Conservation (phyloP, 2,797 vertebrate species). For the Nothura maculosa region DNA sequence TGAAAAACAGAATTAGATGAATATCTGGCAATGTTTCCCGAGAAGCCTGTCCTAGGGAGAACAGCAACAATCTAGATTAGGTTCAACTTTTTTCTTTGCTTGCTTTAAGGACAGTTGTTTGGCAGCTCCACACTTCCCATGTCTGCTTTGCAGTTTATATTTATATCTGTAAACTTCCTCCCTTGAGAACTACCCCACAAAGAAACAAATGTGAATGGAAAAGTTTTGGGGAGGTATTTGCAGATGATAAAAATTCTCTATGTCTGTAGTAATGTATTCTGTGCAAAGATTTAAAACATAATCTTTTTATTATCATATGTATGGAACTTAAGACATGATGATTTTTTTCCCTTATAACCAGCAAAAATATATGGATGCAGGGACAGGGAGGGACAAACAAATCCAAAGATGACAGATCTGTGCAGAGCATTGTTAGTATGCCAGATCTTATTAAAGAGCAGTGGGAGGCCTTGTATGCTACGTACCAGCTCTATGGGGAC, state of each 20-base stretch:
- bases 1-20: constrained; percentile 4
- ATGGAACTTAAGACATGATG: not conserved
- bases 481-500: constrained; percentile 88
- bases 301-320: not conserved
- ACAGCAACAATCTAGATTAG: not conserved
- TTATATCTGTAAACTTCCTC: not conserved
- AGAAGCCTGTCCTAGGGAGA: constrained; percentile 1
- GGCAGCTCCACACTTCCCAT: not conserved
- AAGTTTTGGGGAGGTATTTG: not conserved
- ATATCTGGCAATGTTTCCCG: constrained; percentile 25
- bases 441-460: constrained; percentile 91
- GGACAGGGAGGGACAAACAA: constrained; percentile 64
- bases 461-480: constrained; percentile 88
- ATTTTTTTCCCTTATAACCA: constrained; percentile 29
- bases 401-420: constrained; percentile 81
- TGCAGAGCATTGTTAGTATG: constrained; percentile 89
- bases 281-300: constrained; percentile 16
- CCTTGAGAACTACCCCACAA: not conserved
- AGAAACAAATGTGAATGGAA: not conserved
- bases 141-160: not conserved
- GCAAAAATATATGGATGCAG: constrained; percentile 56
- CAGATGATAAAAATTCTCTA: not conserved
- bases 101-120: constrained; percentile 17
- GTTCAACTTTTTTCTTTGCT: not conserved
- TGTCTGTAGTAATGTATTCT: not conserved